These are phyloP conservation scores for Olivierus martensii DNA, from an alignment of 1,140 invertebrate genomes.

Conservation along the genomic window DNA sequence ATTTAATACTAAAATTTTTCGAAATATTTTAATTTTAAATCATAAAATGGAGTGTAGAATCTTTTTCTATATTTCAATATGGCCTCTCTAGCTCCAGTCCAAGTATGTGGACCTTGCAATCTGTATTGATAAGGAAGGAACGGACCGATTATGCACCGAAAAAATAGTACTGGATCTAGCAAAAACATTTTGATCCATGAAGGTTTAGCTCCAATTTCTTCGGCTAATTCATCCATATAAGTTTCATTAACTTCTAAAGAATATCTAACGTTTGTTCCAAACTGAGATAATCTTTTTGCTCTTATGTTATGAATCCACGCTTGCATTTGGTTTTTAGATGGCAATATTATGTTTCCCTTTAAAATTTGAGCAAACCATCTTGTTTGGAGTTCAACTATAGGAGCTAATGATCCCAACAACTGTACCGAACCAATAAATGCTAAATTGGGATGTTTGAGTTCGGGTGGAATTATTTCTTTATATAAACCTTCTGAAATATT, in stretches of 20 bases:
- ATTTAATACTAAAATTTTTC: too few species aligned
- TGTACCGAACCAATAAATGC: constrained; percentile 39
- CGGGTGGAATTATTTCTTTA: constrained; percentile 28
- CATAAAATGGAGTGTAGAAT: too few species aligned
- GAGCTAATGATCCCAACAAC: constrained; percentile 37
- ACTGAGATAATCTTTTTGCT: constrained; percentile 18
- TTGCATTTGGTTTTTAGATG: constrained; percentile 23
- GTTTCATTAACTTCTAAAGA: constrained; percentile 32
- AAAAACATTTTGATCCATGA: constrained; percentile 26
- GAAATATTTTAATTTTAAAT: too few species aligned
- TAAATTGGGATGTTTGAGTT: constrained; percentile 21
- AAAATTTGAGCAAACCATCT: constrained; percentile 20
- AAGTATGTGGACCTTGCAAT: constrained; percentile 26
- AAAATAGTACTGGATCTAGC: constrained; percentile 24
- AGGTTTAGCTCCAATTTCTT: constrained; percentile 27
- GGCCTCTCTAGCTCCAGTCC: constrained; percentile 27
- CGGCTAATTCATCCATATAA: constrained; percentile 31
- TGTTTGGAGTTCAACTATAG: constrained; percentile 34
- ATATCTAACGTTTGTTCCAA: constrained; percentile 24
- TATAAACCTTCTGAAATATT: constrained; percentile 5
- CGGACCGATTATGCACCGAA: constrained; percentile 5
- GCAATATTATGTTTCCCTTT: constrained; percentile 21
- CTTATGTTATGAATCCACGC: not conserved
- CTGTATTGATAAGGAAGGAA: constrained; percentile 29
- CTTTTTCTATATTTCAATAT: constrained; percentile 12